Evolutionary conservation across 2,888 invertebrate species (phyloP), one percentile per base, ranked within the genome.

Genomic region (Xestia xanthographa): DNA sequence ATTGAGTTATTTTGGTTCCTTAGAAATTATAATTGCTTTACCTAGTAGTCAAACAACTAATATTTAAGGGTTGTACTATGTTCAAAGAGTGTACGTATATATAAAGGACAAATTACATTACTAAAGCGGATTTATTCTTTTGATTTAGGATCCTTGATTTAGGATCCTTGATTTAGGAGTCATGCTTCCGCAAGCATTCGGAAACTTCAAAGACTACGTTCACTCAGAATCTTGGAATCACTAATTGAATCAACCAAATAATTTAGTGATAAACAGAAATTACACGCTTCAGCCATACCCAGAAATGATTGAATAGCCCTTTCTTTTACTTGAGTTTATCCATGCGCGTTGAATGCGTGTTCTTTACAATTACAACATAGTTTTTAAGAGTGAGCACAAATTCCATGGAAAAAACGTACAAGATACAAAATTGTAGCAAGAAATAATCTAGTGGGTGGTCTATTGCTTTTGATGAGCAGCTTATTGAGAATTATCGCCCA

Each of bases 231-330:
- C 45, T 63, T 45, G 43, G 58, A 45, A 77, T 56, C 20, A 62
- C 66, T 62, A 63, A 73, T 75, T 82, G 50, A 72, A 73, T 67
- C 38, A 79, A 26, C 26, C 53, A 43, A 58, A 53, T 71, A 48
- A 63, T 79, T 53, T 53, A 65, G 22, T 50, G 29, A 62, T 79
- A 68, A 43, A 78, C 48, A 66, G 60, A 43, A 83, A 83, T 79
- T 75, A 75, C 60, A 75, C 38, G 75, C 50, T 72, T 29, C 26
- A 58, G 38, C 0, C 43, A 9, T 26, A 41, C n/a, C 17, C 34
- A 66, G 75, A 68, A 58, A 67, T 70, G 22, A 75, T 34, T 60
- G 65, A 65, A 71, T 75, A 45, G 69, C n/a, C 48, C 9, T 66
- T 79, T 72, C n/a, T 48, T 48, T 41, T 34, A 14, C 14, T 9